phyloP scores from a whole-genome alignment of 2,888 invertebrate species.

The Octodonta nipae region DNA sequence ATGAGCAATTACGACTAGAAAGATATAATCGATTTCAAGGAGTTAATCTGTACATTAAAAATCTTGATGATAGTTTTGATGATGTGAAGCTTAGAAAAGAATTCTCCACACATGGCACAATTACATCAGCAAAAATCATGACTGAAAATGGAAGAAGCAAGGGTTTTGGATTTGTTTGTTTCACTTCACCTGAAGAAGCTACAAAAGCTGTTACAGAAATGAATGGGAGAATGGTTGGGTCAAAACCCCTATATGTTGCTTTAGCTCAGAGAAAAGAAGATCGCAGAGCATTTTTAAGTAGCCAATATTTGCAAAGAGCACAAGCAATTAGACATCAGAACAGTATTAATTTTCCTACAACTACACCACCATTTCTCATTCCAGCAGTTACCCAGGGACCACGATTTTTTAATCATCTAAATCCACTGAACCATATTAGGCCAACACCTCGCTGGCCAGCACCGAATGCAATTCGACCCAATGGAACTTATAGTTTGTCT shows the following conservation, averaged over 20 bases:
- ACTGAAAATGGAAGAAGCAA: slow-evolving; percentile 37
- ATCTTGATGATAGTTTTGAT: slow-evolving; percentile 55
- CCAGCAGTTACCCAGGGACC: slow-evolving; percentile 65
- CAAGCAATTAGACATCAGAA: slow-evolving; percentile 49
- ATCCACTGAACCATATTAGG: slow-evolving; percentile 76
- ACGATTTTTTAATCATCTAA: slow-evolving; percentile 75
- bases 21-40: slow-evolving; percentile 58
- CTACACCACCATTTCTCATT: slow-evolving; percentile 69
- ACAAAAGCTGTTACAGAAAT: slow-evolving; percentile 59
- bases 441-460: slow-evolving; percentile 74
- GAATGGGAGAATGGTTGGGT: slow-evolving; percentile 55
- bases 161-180: slow-evolving; percentile 59
- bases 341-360: slow-evolving; percentile 68
- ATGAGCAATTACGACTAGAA: slow-evolving; percentile 87
- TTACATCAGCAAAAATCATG: slow-evolving; percentile 58
- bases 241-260: slow-evolving; percentile 58
- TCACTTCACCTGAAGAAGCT: slow-evolving; percentile 54
- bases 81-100: slow-evolving; percentile 51
- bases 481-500: slow-evolving; percentile 43
- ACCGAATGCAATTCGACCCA: slow-evolving; percentile 44
- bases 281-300: slow-evolving; percentile 51
- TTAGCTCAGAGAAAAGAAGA: slow-evolving; percentile 61
- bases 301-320: slow-evolving; percentile 60
- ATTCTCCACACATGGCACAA: slow-evolving; percentile 52
- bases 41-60: slow-evolving; percentile 62